Percentiles rank a stretch among this genome's conserved stretches.
Evolutionary conservation across 2,888 invertebrate species (phyloP).

Genomic region (Tortricodes alternella): DNA sequence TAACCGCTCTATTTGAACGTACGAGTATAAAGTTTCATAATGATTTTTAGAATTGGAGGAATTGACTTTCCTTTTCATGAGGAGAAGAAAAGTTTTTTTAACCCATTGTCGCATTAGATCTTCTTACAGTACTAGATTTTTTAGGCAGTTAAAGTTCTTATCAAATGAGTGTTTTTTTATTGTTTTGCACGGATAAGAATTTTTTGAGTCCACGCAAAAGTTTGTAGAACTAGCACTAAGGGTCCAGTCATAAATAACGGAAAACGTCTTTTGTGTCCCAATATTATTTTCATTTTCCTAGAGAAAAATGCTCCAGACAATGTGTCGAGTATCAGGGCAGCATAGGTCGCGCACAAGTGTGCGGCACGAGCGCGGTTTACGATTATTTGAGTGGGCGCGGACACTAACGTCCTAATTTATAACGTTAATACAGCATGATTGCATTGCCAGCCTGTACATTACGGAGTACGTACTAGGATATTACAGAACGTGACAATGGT

Average conservation of each 20-base stretch:
- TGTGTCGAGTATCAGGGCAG: conserved; percentile 45
- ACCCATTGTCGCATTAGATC: not conserved
- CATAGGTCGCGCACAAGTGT: conserved; percentile 68
- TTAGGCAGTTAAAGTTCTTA: not conserved
- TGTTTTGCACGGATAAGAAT: not conserved
- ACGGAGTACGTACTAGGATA: conserved; percentile 44
- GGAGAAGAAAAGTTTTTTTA: no score
- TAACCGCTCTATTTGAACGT: not conserved
- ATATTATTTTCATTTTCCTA: conserved; percentile 14
- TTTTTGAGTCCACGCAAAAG: not conserved
- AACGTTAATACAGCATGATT: conserved; percentile 77
- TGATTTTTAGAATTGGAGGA: no score
- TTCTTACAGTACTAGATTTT: not conserved
- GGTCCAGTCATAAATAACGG: not conserved
- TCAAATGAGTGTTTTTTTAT: no score
- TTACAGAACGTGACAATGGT: conserved; percentile 42
- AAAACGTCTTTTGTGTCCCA: not conserved
- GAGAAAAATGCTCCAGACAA: conserved; percentile 53
- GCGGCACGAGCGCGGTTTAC: conserved; percentile 70
- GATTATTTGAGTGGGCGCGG: conserved; percentile 75
- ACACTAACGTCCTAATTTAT: conserved; percentile 79
- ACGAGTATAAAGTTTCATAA: no score
- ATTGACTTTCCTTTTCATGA: not conserved
- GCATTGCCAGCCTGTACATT: conserved; percentile 44
- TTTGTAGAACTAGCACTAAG: not conserved